These are phyloP conservation scores for Orthonevra nobilis DNA, from an alignment of 2,888 invertebrate genomes.

Conservation along the genomic window DNA sequence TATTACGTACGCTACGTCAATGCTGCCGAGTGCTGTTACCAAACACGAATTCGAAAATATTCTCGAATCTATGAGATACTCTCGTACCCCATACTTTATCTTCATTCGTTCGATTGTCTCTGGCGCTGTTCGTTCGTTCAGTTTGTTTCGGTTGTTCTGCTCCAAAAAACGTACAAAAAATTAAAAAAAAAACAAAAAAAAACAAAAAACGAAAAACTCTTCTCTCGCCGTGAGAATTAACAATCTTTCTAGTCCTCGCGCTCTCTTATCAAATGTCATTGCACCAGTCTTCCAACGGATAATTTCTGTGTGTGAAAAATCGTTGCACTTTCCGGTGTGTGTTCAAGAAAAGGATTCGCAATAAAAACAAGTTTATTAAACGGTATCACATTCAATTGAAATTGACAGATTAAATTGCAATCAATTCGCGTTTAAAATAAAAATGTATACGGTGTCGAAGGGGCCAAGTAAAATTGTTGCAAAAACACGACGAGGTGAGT, in stretches of 20 bases:
- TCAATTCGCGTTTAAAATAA: no score
- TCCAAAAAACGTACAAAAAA: background rate
- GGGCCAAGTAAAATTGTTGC: slow-evolving; percentile 94
- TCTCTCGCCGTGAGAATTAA: background rate
- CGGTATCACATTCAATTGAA: no score
- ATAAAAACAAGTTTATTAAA: no score
- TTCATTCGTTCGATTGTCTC: slow-evolving; percentile 39
- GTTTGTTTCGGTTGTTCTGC: slow-evolving; percentile 18
- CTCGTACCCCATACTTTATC: slow-evolving; percentile 24
- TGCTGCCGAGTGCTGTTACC: no score
- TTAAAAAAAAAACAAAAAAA: background rate
- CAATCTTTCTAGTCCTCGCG: background rate
- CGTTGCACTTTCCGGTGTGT: slow-evolving; percentile 40
- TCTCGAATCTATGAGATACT: slow-evolving; percentile 59
- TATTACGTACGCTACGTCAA: no score
- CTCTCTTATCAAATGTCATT: slow-evolving; percentile 57
- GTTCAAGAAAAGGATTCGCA: background rate
- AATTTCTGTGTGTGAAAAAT: slow-evolving; percentile 34
- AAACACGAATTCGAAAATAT: slow-evolving; percentile 43
- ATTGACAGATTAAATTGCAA: no score
- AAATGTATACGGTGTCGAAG: slow-evolving; percentile 93
- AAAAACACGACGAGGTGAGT: slow-evolving; percentile 89
- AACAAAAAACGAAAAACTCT: no score
- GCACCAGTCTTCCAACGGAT: slow-evolving; percentile 49
- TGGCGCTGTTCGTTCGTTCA: slow-evolving; percentile 31